These are phyloP conservation scores for Auanema freiburgensis DNA, from an alignment of 2,888 invertebrate species.

Conservation along the genomic window DNA sequence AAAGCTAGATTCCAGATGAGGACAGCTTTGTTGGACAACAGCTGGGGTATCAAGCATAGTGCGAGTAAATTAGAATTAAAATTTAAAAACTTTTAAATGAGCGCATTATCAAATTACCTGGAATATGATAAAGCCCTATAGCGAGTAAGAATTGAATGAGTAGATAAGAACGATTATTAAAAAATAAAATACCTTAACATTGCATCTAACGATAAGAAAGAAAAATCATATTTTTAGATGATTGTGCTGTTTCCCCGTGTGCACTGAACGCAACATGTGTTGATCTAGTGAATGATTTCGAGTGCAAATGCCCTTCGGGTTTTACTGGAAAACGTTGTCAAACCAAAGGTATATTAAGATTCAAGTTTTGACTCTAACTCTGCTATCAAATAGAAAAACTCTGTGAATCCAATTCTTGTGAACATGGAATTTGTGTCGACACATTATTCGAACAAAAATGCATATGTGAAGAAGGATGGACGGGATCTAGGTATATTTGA, in stretches of 20 bases:
- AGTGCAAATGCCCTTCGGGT: slow-evolving; percentile 87
- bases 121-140: too few species aligned
- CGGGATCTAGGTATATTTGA: slow-evolving; percentile 18
- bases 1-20: too few species aligned
- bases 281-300: slow-evolving; percentile 89
- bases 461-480: slow-evolving; percentile 47
- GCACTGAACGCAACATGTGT: slow-evolving; percentile 87
- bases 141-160: too few species aligned
- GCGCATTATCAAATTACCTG: too few species aligned
- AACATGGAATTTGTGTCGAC: slow-evolving; percentile 77
- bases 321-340: slow-evolving; percentile 95
- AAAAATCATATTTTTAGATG: too few species aligned
- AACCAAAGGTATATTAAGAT: slow-evolving; percentile 73
- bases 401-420: slow-evolving; percentile 84
- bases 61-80: too few species aligned
- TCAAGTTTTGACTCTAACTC: background rate
- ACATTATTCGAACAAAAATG: slow-evolving; percentile 77
- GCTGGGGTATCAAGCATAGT: too few species aligned
- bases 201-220: too few species aligned
- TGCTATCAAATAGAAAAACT: slow-evolving; percentile 73
- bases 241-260: slow-evolving; percentile 84
- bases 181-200: too few species aligned
- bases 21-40: too few species aligned
- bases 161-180: too few species aligned
- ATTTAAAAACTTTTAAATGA: too few species aligned